phyloP scores from a whole-genome alignment of 2,888 invertebrate genomes.

The Apamea epomidion region DNA sequence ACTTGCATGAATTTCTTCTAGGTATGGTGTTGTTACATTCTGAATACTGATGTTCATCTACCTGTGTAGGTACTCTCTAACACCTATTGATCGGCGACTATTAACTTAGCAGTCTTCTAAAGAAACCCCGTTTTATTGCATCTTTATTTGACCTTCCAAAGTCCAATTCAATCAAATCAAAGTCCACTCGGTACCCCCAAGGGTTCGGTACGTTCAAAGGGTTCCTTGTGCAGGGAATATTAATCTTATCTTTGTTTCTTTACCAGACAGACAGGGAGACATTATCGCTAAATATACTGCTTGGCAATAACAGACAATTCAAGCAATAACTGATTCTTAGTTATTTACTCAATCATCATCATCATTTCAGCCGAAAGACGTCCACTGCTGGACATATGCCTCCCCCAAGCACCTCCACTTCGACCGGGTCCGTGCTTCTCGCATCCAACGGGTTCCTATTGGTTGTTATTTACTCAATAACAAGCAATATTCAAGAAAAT shows the following conservation, averaged over 20 bases:
- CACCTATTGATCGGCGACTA: neutral
- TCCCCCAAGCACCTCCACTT: no score
- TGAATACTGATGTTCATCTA: neutral
- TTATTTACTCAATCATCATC: neutral
- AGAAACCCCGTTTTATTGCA: neutral
- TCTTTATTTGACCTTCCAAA: neutral
- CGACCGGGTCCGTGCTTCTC: no score
- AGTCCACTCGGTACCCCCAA: neutral
- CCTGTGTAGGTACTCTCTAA: neutral
- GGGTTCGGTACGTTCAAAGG: neutral
- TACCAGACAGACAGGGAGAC: neutral
- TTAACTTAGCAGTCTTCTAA: neutral
- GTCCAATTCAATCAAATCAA: neutral
- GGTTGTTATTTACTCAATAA: no score
- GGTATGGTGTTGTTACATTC: neutral
- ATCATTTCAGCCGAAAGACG: no score
- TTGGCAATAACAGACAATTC: neutral
- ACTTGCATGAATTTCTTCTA: constrained; percentile 16
- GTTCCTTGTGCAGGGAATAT: neutral
- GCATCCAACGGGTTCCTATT: no score
- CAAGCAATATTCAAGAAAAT: no score
- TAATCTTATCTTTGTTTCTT: neutral
- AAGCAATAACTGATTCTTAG: neutral
- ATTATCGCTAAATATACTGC: neutral
- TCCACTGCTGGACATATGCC: no score